Base-by-base conservation (phyloP, 2,888 invertebrate species). In the Venustoraphidia nigricollis region DNA sequence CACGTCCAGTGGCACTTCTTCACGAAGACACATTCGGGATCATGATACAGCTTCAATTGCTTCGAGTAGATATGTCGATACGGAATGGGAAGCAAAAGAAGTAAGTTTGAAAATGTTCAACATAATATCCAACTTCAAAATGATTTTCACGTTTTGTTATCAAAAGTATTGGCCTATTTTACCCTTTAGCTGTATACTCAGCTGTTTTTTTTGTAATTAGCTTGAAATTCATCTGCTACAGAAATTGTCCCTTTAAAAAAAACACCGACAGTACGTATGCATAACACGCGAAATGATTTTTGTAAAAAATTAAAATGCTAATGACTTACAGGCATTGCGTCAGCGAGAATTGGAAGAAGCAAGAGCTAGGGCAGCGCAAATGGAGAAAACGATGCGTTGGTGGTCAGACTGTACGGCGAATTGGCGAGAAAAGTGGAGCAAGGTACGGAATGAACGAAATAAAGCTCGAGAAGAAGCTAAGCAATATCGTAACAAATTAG, bases 381-480 rank as follows among this genome's bases (percentile, higher is more conserved):
- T 97, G 97, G 97, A 97, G 66, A 96, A 96, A 67, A 97, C 96
- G 0, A 96, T 97, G 95, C 75, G 94, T 50, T 97, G 96, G 96
- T 97, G 85, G 96, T 94, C 89, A 46, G 96, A 96, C 66, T 97
- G 97, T 65, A 96, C 96, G 0, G 91, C 94, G 1, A 90, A 90
- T 63, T 93, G 93, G 93, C 71, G 92, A 36, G 89, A 89, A 63
- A 96, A 96, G 62, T 97, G 96, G 96, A 89, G 88, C 70, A 79
- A 94, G 75, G 83, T 88, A 57, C 77, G 94, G 47, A 90, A 84
- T 62, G 96, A 96, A 69, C 75, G 95, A 27, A 96, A 96, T 64
- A 88, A 89, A 62, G 85, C 93, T 0, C 71, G 94, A 38, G 94
- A 95, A 58, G 94, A 95, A 66, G 80, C 84, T 2, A 87, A 92